A percentile compares a stretch with the other conserved stretches of the same genome.
Evolutionary conservation across 2,888 invertebrate genomes (phyloP).

Genomic region (Zonitis immaculata): DNA sequence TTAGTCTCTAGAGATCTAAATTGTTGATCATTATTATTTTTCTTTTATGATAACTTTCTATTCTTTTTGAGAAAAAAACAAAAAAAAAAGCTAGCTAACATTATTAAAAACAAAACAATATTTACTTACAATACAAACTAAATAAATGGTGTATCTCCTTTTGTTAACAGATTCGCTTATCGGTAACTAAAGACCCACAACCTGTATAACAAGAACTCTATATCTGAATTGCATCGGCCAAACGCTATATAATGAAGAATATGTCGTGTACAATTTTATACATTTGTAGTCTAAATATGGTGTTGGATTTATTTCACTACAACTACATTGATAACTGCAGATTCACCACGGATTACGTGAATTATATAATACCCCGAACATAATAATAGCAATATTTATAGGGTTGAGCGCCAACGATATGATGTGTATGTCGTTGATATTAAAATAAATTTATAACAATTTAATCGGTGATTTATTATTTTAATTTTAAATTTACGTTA

Average conservation of each 20-base stretch:
- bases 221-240: slow-evolving; percentile 4
- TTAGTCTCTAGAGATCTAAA: too few species aligned
- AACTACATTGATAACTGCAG: slow-evolving; percentile 9
- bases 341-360: slow-evolving; percentile 10
- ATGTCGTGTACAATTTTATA: slow-evolving; percentile 4
- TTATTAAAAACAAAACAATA: not conserved
- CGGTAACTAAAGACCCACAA: not conserved
- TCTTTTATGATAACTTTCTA: not conserved
- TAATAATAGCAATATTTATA: slow-evolving; percentile 6
- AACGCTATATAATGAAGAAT: not conserved
- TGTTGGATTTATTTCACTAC: slow-evolving; percentile 4
- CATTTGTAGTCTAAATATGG: slow-evolving; percentile 6
- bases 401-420: slow-evolving; percentile 2
- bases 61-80: not conserved
- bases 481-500: not conserved
- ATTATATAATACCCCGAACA: slow-evolving; percentile 7
- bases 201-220: slow-evolving; percentile 1
- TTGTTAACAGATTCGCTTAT: slow-evolving; percentile 1
- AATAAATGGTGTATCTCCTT: not conserved
- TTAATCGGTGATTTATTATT: not conserved
- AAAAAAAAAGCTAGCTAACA: too few species aligned
- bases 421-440: slow-evolving; percentile 9
- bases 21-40: not conserved
- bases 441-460: not conserved
- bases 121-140: not conserved